Percentiles rank a stretch among this genome's conserved stretches.
These are phyloP conservation scores for Camponotus floridanus DNA, from an alignment of 1,140 invertebrate species.

Conservation along the genomic window DNA sequence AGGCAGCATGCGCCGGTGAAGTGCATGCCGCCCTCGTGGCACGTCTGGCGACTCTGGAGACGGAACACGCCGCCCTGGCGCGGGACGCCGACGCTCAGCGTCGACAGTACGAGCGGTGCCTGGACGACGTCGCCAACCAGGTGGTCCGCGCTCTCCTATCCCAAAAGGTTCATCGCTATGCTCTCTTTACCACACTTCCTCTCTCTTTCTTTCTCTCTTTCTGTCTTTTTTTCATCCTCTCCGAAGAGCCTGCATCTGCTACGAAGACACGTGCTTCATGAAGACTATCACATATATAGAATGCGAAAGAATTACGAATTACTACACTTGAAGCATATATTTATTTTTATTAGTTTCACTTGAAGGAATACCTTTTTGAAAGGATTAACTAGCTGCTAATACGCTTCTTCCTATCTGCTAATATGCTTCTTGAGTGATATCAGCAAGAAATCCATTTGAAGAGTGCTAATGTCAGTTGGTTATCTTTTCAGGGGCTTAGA, in stretches of 20 bases:
- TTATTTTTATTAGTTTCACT: background rate
- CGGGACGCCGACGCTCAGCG: slow-evolving; percentile 88
- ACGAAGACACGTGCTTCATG: background rate
- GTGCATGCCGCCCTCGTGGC: slow-evolving; percentile 87
- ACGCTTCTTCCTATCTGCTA: slow-evolving; percentile 53
- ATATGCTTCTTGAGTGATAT: slow-evolving; percentile 56
- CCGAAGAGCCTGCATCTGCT: background rate
- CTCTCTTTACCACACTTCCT: slow-evolving; percentile 68
- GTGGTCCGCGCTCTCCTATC: slow-evolving; percentile 93
- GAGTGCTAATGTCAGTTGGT: background rate
- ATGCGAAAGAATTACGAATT: background rate
- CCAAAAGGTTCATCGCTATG: slow-evolving; percentile 90
- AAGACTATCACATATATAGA: background rate
- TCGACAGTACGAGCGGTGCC: slow-evolving; percentile 91
- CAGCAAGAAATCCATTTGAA: background rate
- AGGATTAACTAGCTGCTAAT: slow-evolving; percentile 10
- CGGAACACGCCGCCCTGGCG: slow-evolving; percentile 88
- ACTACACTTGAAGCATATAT: no score
- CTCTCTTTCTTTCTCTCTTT: slow-evolving; percentile 40
- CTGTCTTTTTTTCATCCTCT: slow-evolving; percentile 1
- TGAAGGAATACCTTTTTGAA: background rate
- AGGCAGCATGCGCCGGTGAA: slow-evolving; percentile 87
- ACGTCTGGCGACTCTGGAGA: slow-evolving; percentile 88
- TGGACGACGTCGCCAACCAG: slow-evolving; percentile 93
- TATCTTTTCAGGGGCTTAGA: slow-evolving; percentile 87